Conservation (phyloP, 2,888 invertebrate species). For the Drosophila recens region DNA sequence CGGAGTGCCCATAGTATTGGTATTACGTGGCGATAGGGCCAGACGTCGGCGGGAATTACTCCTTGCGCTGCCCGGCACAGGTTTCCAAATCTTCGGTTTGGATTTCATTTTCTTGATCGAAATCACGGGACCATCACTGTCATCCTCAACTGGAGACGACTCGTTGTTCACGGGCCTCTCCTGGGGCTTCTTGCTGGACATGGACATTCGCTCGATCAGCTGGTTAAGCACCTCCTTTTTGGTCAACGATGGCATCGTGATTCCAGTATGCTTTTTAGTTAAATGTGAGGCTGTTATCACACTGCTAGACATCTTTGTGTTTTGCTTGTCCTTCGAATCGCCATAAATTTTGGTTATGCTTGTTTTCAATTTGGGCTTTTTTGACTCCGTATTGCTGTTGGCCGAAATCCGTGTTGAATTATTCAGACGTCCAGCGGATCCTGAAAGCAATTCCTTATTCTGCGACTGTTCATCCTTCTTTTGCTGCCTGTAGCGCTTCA, state of each 20-base stretch:
- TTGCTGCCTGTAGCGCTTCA: constrained; percentile 43
- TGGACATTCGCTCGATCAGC: constrained; percentile 49
- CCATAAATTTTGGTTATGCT: not conserved
- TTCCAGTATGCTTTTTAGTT: constrained; percentile 39
- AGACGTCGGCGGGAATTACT: constrained; percentile 3
- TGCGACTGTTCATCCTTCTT: constrained; percentile 8
- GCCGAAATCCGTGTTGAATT: not conserved
- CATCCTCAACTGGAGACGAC: constrained; percentile 2
- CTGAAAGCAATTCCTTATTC: not conserved
- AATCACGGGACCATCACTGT: not conserved
- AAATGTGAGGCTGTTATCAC: constrained; percentile 55
- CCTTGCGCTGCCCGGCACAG: not conserved
- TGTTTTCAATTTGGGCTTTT: not conserved
- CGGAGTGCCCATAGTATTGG: constrained; percentile 3
- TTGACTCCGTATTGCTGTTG: not conserved
- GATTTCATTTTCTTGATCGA: constrained; percentile 8
- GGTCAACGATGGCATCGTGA: constrained; percentile 15
- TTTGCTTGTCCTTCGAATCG: not conserved
- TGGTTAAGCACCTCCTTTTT: constrained; percentile 44
- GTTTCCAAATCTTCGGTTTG: constrained; percentile 1
- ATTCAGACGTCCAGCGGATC: not conserved
- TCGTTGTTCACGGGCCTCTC: constrained; percentile 2
- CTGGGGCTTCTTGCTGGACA: not conserved
- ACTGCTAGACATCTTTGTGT: not conserved
- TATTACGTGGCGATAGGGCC: constrained; percentile 40